Percentiles rank a stretch among this genome's conserved stretches.
Conservation (phyloP, 2,797 vertebrate genomes). For the Etheostoma perlongum region DNA sequence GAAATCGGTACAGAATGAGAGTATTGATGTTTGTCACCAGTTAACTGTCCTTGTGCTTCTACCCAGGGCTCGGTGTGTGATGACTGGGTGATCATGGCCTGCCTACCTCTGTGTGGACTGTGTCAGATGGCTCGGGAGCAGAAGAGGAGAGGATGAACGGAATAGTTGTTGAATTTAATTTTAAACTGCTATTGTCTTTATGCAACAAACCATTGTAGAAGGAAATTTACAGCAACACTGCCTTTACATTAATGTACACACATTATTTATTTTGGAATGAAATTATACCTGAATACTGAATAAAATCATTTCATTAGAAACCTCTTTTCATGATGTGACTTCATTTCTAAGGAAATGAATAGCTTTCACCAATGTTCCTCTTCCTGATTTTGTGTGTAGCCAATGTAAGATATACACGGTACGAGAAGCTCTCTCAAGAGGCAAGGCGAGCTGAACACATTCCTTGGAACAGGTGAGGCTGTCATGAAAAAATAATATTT, state of each 20-base stretch:
- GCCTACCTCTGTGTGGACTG: slow-evolving; percentile 80
- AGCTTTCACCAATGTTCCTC: slow-evolving; percentile 38
- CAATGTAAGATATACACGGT: background rate
- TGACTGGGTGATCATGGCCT: slow-evolving; percentile 85
- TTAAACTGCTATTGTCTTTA: background rate
- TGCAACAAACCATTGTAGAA: too few relatives aligned
- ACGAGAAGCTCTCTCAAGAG: background rate
- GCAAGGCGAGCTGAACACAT: background rate
- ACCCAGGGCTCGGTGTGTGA: slow-evolving; percentile 85
- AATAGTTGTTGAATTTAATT: background rate
- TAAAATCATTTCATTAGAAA: slow-evolving; percentile 45
- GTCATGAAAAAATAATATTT: background rate
- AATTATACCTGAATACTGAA: slow-evolving; percentile 1
- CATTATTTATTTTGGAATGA: slow-evolving; percentile 43
- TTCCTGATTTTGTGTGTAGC: slow-evolving; percentile 17
- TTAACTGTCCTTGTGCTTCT: slow-evolving; percentile 25
- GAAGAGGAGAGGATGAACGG: slow-evolving; percentile 74
- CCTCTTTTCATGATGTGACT: background rate
- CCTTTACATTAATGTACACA: slow-evolving; percentile 14
- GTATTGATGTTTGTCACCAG: background rate
- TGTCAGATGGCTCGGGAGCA: slow-evolving; percentile 87
- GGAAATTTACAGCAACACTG: background rate
- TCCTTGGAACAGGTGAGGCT: slow-evolving; percentile 43
- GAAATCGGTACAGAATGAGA: background rate
- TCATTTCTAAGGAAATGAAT: background rate